phyloP scores from a whole-genome alignment of 2,113 vertebrate species.

The Labeo rohita region DNA sequence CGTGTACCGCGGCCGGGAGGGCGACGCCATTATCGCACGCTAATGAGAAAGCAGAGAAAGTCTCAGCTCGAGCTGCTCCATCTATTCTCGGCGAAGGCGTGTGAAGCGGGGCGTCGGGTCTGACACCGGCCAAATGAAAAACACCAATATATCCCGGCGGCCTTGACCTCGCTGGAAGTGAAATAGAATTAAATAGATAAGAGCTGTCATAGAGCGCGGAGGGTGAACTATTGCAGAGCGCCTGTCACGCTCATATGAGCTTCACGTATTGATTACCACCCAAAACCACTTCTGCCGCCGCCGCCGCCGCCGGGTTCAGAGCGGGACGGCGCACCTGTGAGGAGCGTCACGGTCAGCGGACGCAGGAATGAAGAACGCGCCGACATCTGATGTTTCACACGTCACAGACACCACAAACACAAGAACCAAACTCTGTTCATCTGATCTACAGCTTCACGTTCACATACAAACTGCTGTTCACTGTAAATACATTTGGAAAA shows the following conservation, averaged over 20 bases:
- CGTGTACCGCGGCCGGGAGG: slow-evolving; percentile 43
- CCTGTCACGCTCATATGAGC: slow-evolving; percentile 42
- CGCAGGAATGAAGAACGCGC: no score
- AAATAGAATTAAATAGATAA: slow-evolving; percentile 53
- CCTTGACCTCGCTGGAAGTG: slow-evolving; percentile 36
- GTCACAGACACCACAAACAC: no score
- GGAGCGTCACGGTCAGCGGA: no score
- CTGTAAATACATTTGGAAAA: no score
- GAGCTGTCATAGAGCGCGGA: slow-evolving; percentile 39
- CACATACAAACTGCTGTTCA: no score
- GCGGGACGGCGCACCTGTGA: no score
- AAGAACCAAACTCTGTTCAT: no score
- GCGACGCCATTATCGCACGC: slow-evolving; percentile 43
- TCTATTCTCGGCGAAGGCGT: slow-evolving; percentile 2
- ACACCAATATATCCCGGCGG: slow-evolving; percentile 47
- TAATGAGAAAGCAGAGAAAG: slow-evolving; percentile 46
- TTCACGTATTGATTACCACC: slow-evolving; percentile 2
- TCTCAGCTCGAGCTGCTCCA: neutral
- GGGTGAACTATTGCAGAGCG: slow-evolving; percentile 43
- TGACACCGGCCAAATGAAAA: slow-evolving; percentile 44
- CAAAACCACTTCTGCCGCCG: neutral
- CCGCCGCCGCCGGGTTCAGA: no score
- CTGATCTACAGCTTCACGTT: no score
- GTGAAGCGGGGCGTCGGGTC: neutral
- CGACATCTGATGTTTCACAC: no score